Base-by-base conservation (phyloP, 2,888 invertebrate genomes). In the Troglohyphantes excavatus region DNA sequence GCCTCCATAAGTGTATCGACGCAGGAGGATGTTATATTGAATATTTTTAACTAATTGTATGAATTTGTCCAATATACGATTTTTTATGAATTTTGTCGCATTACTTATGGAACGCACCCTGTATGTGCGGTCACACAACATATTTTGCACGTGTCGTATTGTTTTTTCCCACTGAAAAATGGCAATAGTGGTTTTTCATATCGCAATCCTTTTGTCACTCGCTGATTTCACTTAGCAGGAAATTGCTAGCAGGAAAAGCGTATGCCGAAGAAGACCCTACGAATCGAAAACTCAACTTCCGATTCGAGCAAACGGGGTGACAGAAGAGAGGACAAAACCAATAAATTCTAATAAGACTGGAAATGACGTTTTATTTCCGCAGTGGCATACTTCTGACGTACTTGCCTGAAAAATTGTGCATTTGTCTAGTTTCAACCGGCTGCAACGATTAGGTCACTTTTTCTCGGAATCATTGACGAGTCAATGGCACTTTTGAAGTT, bases 281-380 rank as follows among this genome's bases (percentile, higher is more conserved):
- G 5, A 7, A 53, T 53, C 9, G 53, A 2, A 2, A 39, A 53
- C 53, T 13, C n/a, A 53, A n/a, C 53, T 53, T 53, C 53, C n/a
- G 53, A 53, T 53, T 53, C 17, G 53, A 53, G 2, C 53, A 17
- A 53, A 53, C n/a, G 53, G 39, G 5, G 53, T n/a, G 53, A n/a
- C 13, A n/a, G 9, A 53, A 53, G 17, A n/a, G 53, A 53, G 13
- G 53, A 17, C 53, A n/a, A n/a, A n/a, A 17, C 53, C 17, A n/a
- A 53, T 53, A n/a, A 53, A 13, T 53, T 53, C 53, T 53, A 53
- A 53, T 53, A 13, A 53, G 53, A 53, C 53, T 53, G 53, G 53
- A 53, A 33, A 53, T 53, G 53, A 53, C 53, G 53, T 53, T 21
- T 68, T 70, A 70, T 70, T 70, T 70, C 39, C 70, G 70, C 19